These are phyloP conservation scores for Anarhynchus alexandrinus DNA, from an alignment of 2,113 vertebrate species.

Conservation along the genomic window DNA sequence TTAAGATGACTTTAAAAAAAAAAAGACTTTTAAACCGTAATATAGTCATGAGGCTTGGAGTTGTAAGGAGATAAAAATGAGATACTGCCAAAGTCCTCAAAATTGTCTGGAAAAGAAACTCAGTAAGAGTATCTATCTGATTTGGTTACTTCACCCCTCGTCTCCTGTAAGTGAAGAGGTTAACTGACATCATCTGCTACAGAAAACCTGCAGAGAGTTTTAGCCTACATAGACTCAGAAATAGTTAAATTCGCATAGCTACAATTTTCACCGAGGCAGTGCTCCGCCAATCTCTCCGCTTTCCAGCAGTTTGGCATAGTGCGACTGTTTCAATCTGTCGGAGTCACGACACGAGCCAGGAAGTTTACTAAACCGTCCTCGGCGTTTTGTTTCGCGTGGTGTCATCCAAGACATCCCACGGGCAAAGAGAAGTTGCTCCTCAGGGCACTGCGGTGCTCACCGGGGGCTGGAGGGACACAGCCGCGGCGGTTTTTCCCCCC, in stretches of 20 bases:
- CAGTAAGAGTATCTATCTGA: background rate
- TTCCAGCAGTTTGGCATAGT: background rate
- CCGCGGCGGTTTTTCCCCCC: rapidly evolving
- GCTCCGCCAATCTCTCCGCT: background rate
- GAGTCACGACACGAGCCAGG: conserved; percentile 9
- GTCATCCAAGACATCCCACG: background rate
- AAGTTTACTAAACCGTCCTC: conserved; percentile 39
- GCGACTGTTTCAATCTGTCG: background rate
- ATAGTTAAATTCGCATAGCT: background rate
- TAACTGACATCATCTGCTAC: background rate
- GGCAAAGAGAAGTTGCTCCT: background rate
- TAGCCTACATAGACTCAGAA: background rate
- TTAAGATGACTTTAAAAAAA: background rate
- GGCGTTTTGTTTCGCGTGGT: background rate
- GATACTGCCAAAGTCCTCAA: background rate
- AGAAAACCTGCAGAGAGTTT: background rate
- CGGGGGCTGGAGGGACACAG: background rate
- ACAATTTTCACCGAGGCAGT: background rate
- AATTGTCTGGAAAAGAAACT: background rate
- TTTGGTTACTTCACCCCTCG: background rate
- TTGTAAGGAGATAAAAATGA: background rate
- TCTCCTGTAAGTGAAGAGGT: background rate
- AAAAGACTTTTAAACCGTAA: background rate
- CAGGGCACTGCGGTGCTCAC: background rate
- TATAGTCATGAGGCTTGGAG: background rate